A percentile compares a stretch with the other conserved stretches of the same genome.
These are phyloP conservation scores for Etheostoma nigrum DNA, from an alignment of 2,797 vertebrate species.

Conservation along the genomic window DNA sequence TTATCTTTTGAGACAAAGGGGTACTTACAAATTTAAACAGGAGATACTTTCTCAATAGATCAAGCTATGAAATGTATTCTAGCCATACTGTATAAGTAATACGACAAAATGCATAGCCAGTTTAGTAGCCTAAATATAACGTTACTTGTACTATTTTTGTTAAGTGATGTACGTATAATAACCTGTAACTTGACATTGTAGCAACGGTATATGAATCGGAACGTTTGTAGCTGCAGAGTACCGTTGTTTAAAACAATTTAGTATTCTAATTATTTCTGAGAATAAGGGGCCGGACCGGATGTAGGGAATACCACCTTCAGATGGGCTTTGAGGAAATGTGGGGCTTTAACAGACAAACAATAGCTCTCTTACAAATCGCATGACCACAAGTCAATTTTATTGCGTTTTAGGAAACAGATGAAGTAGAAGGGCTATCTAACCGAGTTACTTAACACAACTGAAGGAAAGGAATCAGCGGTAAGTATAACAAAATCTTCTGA, in stretches of 20 bases:
- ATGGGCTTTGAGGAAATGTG: slow-evolving; percentile 72
- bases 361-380: slow-evolving; percentile 60
- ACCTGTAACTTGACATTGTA: not conserved
- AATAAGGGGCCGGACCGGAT: slow-evolving; percentile 74
- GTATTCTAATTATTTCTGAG: slow-evolving; percentile 12
- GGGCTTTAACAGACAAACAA: slow-evolving; percentile 76
- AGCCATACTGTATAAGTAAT: no score
- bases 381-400: slow-evolving; percentile 41
- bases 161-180: no score
- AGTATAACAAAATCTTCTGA: slow-evolving; percentile 1
- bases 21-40: not conserved
- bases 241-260: not conserved
- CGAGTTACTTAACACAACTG: not conserved
- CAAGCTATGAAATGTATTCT: not conserved
- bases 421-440: not conserved
- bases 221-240: not conserved
- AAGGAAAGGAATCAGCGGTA: slow-evolving; percentile 4
- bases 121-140: not conserved
- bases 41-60: not conserved
- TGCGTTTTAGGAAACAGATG: slow-evolving; percentile 27
- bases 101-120: not conserved
- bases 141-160: not conserved
- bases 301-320: slow-evolving; percentile 61
- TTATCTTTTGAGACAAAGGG: not conserved
- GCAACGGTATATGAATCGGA: not conserved